A percentile compares a stretch with the other conserved stretches of the same genome.
phyloP scores from a whole-genome alignment of 1,140 invertebrate genomes.

The Drosophila pseudoananassae region DNA sequence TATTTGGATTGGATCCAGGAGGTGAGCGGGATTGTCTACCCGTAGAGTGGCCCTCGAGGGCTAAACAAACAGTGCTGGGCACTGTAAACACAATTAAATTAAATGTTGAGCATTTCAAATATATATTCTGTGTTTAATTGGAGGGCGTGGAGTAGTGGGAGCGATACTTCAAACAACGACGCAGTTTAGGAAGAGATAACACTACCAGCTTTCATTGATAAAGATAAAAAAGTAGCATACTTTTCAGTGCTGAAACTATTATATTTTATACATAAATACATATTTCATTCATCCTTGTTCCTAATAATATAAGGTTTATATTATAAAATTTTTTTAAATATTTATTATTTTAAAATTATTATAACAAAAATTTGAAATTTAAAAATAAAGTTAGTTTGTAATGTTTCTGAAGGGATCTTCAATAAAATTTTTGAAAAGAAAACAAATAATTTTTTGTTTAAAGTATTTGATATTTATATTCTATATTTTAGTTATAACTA shows the following conservation, averaged over 20 bases:
- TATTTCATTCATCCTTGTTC: neutral
- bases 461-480: no score
- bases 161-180: neutral
- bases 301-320: neutral
- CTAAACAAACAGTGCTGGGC: constrained; percentile 34
- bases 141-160: neutral
- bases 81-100: constrained; percentile 26
- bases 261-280: neutral
- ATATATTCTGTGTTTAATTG: neutral
- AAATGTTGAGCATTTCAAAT: constrained; percentile 49
- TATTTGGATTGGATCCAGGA: constrained; percentile 75
- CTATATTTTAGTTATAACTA: no score
- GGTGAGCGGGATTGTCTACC: constrained; percentile 47
- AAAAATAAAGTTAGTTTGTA: no score
- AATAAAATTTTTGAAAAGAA: no score
- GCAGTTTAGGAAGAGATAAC: constrained; percentile 11
- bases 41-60: constrained; percentile 21
- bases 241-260: neutral
- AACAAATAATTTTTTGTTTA: no score
- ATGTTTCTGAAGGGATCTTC: no score
- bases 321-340: neutral
- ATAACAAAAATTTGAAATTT: no score
- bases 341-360: no score
- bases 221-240: neutral
- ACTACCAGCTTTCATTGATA: neutral